Evolutionary conservation across 2,113 vertebrate species (phyloP).

Genomic region (Silurus meridionalis): DNA sequence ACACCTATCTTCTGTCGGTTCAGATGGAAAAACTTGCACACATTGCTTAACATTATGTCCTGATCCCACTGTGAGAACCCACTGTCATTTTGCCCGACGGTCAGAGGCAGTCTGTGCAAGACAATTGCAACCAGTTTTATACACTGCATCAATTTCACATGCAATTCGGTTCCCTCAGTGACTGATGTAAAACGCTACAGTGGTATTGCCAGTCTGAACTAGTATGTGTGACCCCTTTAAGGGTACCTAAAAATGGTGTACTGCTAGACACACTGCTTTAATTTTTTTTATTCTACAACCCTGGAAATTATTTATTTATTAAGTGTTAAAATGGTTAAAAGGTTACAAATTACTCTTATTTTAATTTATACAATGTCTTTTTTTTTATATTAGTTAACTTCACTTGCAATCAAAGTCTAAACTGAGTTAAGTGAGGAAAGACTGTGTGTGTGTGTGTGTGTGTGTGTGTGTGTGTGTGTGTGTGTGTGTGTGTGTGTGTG

Average conservation of each 20-base stretch:
- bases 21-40: neutral
- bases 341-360: neutral
- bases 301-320: neutral
- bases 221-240: neutral
- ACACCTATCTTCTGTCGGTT: too few species aligned
- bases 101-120: neutral
- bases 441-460: neutral
- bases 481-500: neutral
- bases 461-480: neutral
- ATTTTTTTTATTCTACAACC: neutral
- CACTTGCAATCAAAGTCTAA: neutral
- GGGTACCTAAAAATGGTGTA: neutral
- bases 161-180: neutral
- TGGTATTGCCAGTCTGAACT: neutral
- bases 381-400: neutral
- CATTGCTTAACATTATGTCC: neutral
- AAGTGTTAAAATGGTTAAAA: neutral
- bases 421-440: neutral
- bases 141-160: neutral
- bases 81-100: neutral
- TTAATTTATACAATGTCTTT: neutral
- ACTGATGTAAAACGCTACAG: neutral
- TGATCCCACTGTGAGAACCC: neutral
- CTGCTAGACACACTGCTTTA: neutral
- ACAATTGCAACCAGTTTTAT: neutral